Evolutionary conservation across 1,140 invertebrate species (phyloP), one percentile per base, ranked within the genome.

Genomic region (Ips nitidus): DNA sequence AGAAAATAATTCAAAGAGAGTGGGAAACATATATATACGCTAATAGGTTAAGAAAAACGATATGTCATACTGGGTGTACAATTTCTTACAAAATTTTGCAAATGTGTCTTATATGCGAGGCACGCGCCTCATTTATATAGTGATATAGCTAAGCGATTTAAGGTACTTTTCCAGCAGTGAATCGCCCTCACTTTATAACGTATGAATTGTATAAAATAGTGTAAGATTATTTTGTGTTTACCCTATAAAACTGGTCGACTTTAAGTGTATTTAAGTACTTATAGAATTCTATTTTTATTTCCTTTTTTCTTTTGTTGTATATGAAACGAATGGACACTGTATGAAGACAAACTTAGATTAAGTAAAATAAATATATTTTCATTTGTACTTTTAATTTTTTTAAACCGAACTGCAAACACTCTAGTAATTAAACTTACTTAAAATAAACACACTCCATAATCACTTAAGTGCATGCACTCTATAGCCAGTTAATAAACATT

Each of bases 11-110:
- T 73, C 71, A 71, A 78, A 72, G 73, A 77, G 72, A 76, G 72
- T 75, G 71, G 67, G 65, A 66, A 74, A 70, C 66, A 59, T 71
- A 61, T 42, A 61, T 58, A 61, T 42, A 53, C 47, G 41, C 53
- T 61, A 8, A 60, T 45, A 50, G 50, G 37, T 73, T 75, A 56
- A 56, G 36, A 55, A 56, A 59, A 41, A 41, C 57, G 38, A 47
- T 5, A 5, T 74, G 22, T 73, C 52, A 73, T 56, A 74, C 72
- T 73, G 74, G 75, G 72, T 78, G 77, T 78, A 78, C 75, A 77
- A 78, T 77, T 77, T 72, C 75, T 78, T 78, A 71, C 41, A 59
- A 73, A 70, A 70, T 38, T 64, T 63, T 59, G 6, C 57, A 22
- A 59, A 42, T 2, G 37, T n/a, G 8, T 59, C 2, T 41, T 39